A percentile compares a stretch with the other conserved stretches of the same genome.
phyloP scores from a whole-genome alignment of 1,140 invertebrate genomes.

The Brachionus rubens region DNA sequence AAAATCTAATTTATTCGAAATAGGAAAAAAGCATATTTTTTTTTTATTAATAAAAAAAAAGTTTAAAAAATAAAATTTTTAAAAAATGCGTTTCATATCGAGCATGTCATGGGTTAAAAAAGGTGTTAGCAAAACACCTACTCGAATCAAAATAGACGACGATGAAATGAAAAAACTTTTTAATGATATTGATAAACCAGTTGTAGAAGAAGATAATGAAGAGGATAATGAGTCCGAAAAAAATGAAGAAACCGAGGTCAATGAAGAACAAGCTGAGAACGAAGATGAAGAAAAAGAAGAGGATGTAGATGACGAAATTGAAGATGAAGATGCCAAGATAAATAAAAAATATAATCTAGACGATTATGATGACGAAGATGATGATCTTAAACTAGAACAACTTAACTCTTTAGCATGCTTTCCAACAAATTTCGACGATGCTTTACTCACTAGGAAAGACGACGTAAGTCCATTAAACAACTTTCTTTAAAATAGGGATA shows the following conservation, averaged over 20 bases:
- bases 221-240: constrained; percentile 3
- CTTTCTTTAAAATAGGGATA: too few relatives aligned
- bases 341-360: constrained; percentile 44
- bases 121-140: constrained; percentile 44
- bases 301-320: background rate
- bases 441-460: constrained; percentile 8
- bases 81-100: constrained; percentile 45
- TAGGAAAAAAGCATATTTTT: background rate
- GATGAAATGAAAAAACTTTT: constrained; percentile 40
- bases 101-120: constrained; percentile 42
- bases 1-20: background rate
- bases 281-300: background rate
- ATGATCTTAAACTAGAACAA: constrained; percentile 15
- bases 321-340: background rate
- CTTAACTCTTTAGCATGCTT: constrained; percentile 18
- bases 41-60: constrained; percentile 12
- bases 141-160: constrained; percentile 26
- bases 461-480: constrained; percentile 32
- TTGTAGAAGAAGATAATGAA: background rate
- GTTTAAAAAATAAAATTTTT: background rate
- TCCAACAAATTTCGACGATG: background rate
- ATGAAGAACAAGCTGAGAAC: background rate
- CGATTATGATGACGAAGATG: constrained; percentile 36
- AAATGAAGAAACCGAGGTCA: background rate
- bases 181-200: constrained; percentile 3